A percentile compares a stretch with the other conserved stretches of the same genome.
Evolutionary conservation across 2,888 invertebrate genomes (phyloP).

Genomic region (Lagria hirta): DNA sequence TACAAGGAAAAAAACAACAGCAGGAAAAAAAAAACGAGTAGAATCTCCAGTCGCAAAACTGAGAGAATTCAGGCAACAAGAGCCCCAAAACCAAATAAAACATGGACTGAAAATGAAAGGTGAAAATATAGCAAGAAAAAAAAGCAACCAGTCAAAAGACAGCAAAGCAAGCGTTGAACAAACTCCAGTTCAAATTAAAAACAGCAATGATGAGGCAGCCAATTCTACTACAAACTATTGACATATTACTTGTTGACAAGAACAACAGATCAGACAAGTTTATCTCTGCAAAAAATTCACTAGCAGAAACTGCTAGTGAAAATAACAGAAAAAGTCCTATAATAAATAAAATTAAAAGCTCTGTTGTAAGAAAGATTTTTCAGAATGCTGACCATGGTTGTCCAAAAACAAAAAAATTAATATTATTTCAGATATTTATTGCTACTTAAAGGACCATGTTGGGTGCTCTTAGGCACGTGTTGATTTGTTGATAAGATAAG

Average conservation of each 20-base stretch:
- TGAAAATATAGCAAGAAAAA: neutral
- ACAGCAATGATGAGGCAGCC: conserved; percentile 1
- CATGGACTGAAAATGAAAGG: neutral
- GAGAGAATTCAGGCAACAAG: neutral
- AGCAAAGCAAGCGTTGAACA: neutral
- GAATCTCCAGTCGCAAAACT: conserved; percentile 2
- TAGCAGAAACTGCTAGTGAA: conserved; percentile 1
- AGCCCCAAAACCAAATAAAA: neutral
- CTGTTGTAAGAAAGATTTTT: conserved; percentile 4
- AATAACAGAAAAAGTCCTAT: conserved; percentile 1
- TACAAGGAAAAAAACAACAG: no score
- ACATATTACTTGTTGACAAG: neutral
- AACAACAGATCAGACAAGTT: conserved; percentile 2
- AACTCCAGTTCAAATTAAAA: conserved; percentile 1
- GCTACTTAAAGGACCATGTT: no score
- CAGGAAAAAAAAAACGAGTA: conserved; percentile 1
- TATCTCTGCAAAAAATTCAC: neutral
- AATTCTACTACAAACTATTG: neutral
- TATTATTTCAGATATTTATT: conserved; percentile 1
- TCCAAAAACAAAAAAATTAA: conserved; percentile 2
- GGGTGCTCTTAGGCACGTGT: no score
- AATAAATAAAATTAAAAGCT: neutral
- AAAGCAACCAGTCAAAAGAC: neutral
- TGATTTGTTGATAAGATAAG: no score
- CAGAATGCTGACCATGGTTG: conserved; percentile 1